Conservation (phyloP, 2,797 vertebrate genomes). For the Arremon brunneinucha region DNA sequence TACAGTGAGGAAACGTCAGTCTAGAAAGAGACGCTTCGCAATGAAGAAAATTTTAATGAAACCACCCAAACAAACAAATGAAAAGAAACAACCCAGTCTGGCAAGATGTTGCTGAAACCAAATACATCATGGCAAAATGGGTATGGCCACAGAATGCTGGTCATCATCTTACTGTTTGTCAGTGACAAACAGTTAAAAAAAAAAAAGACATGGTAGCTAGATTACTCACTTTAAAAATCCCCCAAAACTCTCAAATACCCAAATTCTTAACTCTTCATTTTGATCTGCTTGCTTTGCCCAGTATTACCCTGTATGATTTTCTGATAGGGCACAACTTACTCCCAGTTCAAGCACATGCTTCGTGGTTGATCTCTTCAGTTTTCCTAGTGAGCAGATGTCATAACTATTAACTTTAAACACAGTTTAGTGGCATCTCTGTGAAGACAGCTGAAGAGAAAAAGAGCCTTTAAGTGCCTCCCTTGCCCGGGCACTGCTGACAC, state of each 20-base stretch:
- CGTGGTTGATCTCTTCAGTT: neutral
- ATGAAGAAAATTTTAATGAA: neutral
- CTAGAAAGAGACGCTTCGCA: neutral
- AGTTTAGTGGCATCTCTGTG: neutral
- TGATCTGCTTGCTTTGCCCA: neutral
- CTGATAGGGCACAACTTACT: neutral
- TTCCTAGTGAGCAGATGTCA: neutral
- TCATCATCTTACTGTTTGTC: neutral
- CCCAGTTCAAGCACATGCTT: neutral
- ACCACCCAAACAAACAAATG: neutral
- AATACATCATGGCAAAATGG: neutral
- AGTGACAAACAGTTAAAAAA: neutral
- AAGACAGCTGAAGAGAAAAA: neutral
- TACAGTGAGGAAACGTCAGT: neutral
- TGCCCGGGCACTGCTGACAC: neutral
- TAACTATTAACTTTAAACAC: neutral
- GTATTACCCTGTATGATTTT: neutral
- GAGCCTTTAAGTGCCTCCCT: neutral
- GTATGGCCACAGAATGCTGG: neutral
- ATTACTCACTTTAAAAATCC: rapidly evolving
- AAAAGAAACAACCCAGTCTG: neutral
- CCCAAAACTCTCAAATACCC: neutral
- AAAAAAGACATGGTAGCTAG: neutral
- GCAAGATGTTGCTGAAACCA: neutral
- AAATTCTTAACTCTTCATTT: neutral